These are phyloP conservation scores for Plestiodon gilberti DNA, from an alignment of 2,113 vertebrate genomes.

Conservation along the genomic window DNA sequence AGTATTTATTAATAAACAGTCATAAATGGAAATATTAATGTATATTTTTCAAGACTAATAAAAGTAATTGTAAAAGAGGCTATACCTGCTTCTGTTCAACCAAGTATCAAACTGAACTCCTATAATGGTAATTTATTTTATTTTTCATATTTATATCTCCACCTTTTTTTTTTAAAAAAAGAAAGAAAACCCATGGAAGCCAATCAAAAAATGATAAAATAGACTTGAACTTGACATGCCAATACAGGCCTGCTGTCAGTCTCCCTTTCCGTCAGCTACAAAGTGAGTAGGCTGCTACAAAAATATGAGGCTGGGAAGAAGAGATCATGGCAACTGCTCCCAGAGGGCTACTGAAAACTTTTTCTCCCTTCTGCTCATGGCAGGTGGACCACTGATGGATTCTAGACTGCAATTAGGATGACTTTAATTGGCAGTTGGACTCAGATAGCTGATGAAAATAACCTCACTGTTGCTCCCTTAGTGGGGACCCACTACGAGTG, in stretches of 20 bases:
- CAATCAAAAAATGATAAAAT: too few relatives aligned
- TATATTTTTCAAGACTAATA: not conserved
- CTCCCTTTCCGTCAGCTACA: too few relatives aligned
- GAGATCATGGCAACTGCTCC: not conserved
- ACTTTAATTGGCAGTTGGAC: not conserved
- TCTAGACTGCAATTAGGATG: not conserved
- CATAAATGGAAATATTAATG: slow-evolving; percentile 38
- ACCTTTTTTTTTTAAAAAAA: not conserved
- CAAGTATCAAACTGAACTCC: not conserved
- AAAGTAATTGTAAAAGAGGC: not conserved
- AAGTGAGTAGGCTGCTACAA: too few relatives aligned
- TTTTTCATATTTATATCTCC: not conserved
- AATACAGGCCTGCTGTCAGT: too few relatives aligned
- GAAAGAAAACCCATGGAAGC: not conserved
- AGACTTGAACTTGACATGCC: too few relatives aligned
- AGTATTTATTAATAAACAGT: slow-evolving; percentile 45
- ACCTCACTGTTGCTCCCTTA: not conserved
- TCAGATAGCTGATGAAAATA: not conserved
- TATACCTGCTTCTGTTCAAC: fast-evolving
- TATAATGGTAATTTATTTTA: not conserved
- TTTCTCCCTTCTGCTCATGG: not conserved
- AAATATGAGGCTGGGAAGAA: too few relatives aligned
- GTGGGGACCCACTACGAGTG: slow-evolving; percentile 26
- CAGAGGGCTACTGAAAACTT: not conserved
- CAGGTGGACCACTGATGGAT: not conserved